A percentile compares a stretch with the other conserved stretches of the same genome.
These are phyloP conservation scores for Plumapathes pennacea DNA, from an alignment of 92 coral and sea anemone genomes.

Conservation along the genomic window DNA sequence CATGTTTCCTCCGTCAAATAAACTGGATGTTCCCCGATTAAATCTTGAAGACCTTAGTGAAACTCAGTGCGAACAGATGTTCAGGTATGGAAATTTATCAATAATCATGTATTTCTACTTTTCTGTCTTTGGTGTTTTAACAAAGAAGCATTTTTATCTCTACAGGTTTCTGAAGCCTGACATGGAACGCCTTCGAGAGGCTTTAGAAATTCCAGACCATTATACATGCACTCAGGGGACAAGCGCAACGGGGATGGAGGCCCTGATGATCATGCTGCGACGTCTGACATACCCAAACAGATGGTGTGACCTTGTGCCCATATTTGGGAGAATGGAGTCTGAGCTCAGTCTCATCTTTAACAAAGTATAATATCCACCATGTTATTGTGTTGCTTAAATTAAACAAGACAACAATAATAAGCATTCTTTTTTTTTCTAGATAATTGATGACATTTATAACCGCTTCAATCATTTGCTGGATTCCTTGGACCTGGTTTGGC, in stretches of 20 bases:
- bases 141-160: neutral
- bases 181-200: conserved; percentile 23
- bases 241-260: conserved; percentile 18
- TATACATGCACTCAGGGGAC: conserved; percentile 36
- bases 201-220: conserved; percentile 35
- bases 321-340: conserved; percentile 44
- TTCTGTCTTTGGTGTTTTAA: neutral
- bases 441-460: conserved; percentile 33
- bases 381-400: too few relatives aligned
- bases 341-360: conserved; percentile 39
- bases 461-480: conserved; percentile 35
- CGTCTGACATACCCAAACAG: conserved; percentile 34
- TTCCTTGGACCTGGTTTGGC: conserved; percentile 55
- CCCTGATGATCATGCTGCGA: conserved; percentile 43
- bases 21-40: conserved; percentile 30
- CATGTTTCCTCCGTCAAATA: conserved; percentile 29
- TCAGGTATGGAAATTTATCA: too few relatives aligned
- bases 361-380: too few relatives aligned
- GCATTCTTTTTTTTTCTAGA: conserved; percentile 23
- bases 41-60: conserved; percentile 32
- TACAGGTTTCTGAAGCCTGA: conserved; percentile 43
- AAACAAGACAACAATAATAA: too few relatives aligned
- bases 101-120: neutral
- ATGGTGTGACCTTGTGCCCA: conserved; percentile 42
- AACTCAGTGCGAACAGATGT: conserved; percentile 36